Base-by-base conservation (phyloP, 2,113 vertebrate genomes). In the Ammodramus savannarum region DNA sequence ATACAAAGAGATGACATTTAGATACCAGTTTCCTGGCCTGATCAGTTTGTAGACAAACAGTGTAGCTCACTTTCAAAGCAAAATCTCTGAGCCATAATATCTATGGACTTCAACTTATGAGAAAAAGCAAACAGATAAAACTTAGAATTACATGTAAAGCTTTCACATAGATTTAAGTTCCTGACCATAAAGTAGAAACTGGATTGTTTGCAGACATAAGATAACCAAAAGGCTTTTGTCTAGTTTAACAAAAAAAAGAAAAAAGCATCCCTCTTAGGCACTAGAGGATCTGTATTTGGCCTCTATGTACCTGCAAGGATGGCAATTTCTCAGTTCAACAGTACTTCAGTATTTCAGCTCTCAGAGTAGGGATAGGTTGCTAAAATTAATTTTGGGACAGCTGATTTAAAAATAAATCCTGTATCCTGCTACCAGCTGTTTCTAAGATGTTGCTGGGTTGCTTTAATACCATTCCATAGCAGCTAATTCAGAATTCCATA, bases 241-340 rank as follows among this genome's bases (percentile, higher is more conserved):
- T 39, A 39, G 12, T 25, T 21, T 44, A 66, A 59, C 0, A 0
- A 58, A n/a, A n/a, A 41, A 55, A 36, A 31, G 7, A 11, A 36
- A 51, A 38, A 22, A 9, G n/a, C 59, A 66, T 29, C 27, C 18
- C 67, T 71, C 38, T n/a, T n/a, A 44, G 46, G 32, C 0, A 3
- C 26, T 18, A 48, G 13, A 78, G 15, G 34, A 73, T 41, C 12
- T 11, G 1, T 25, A 20, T 31, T 39, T 75, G 41, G 10, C 43
- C 61, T 39, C 58, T 26, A 3, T 20, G n/a, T 21, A 79, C 66
- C 61, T 66, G 48, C 26, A 79, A 85, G 34, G 34, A 72, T 26
- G 12, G 16, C 34, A 54, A 2, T 59, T 72, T 58, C 62, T 48
- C 85, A 76, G 55, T 74, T 78, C 27, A 49, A 21, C 34, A 23